A percentile compares a stretch with the other conserved stretches of the same genome.
Evolutionary conservation across 1,140 invertebrate genomes (phyloP).

Genomic region (Metaphire vulgaris): DNA sequence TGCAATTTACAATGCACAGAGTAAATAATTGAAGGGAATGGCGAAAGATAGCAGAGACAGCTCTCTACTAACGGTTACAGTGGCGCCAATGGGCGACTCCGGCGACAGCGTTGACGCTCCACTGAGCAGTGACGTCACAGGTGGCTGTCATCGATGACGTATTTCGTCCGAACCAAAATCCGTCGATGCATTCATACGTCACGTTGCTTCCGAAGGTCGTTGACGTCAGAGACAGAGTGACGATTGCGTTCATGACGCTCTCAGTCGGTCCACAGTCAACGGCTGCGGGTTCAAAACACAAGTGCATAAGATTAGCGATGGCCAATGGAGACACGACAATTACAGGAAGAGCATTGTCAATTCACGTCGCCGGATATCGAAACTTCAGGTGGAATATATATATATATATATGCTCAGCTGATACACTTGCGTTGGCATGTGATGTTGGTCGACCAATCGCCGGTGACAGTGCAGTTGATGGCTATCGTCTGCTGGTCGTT

Average conservation of each 20-base stretch:
- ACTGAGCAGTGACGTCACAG: background rate
- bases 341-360: no score
- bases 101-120: background rate
- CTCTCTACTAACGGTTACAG: no score
- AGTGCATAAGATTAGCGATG: no score
- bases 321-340: no score
- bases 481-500: background rate
- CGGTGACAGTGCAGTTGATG: background rate
- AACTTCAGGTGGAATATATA: no score
- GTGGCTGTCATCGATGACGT: background rate
- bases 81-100: background rate
- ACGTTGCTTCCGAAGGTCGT: slow-evolving; percentile 1
- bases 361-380: no score
- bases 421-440: background rate
- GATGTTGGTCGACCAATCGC: background rate
- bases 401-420: no score
- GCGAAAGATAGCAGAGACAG: no score
- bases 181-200: slow-evolving; percentile 5
- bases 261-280: slow-evolving; percentile 6
- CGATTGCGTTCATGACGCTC: background rate
- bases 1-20: no score
- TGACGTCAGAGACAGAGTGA: background rate
- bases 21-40: no score
- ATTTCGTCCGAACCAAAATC: slow-evolving; percentile 13
- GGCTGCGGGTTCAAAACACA: no score